Base-by-base conservation (phyloP, 2,797 vertebrate genomes). In the Pangasius krempfi region DNA sequence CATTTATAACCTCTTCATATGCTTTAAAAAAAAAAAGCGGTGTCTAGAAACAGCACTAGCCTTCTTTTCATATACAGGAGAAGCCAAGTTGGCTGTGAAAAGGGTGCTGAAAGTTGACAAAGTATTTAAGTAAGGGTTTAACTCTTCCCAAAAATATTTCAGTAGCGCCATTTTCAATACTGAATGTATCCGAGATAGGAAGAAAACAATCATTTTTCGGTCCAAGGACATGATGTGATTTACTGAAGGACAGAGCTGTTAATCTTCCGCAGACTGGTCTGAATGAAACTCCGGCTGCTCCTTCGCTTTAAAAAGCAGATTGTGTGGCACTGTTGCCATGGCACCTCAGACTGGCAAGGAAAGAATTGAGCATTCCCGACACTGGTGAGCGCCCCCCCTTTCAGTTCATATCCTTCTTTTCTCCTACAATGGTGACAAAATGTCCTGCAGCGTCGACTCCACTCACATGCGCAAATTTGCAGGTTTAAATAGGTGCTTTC, bases 21-120 rank as follows among this genome's bases (percentile, higher is more conserved):
- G 64, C 94, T 94, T 94, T 92, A 94, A 95, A 94, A 94, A 95
- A 94, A 95, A 68, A 56, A 86, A 64, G 27, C 33, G 4, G 44
- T 44, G 75, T n/a, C 75, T 70, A n/a, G 30, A 79, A 50, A 72
- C 50, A 50, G 37, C 62, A 22, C 14, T 16, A 25, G 5, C 2
- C 84, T 73, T 85, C 72, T 56, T 13, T 60, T 47, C 14, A 33
- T 50, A 52, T 30, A 79, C 10, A 73, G 40, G 50, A 44, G 33
- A 52, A 52, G 52, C n/a, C 30, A 33, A 0, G 78, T 10, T 33
- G 9, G 78, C n/a, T 33, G n/a, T 80, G 52, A 79, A 76, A 33
- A 25, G 0, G 30, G 4, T 62, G 10, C 56, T 60, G 18, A 16
- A 40, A 79, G 13, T 54, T 78, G 27, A 13, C 72, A 47, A 50